Evolutionary conservation across 2,888 invertebrate genomes (phyloP), one percentile per base, ranked within the genome.

Genomic region (Drosophila infuscata): DNA sequence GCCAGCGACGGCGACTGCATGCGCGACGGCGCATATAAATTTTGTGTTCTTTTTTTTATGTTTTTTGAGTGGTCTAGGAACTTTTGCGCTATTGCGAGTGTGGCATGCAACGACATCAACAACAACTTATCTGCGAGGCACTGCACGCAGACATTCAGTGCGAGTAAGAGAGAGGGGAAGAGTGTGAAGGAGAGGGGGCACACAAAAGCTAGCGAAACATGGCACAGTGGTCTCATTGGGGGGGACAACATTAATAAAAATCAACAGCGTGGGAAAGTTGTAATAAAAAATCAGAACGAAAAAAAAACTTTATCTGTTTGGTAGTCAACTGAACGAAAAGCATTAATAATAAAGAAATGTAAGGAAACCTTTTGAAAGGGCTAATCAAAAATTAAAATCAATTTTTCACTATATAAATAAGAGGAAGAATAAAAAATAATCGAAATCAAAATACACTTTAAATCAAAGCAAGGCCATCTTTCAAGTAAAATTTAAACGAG

Each of bases 1-100:
- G 84, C 58, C 74, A 36, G 69, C 75, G 79, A 61, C 87, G 46
- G 72, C 73, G 84, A 70, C 89, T 82, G 89, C 89, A 87, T 74
- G 88, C 85, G 85, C 85, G 85, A 86, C 87, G 88, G 85, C 86
- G 89, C 86, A 89, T 89, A 89, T 87, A 89, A 89, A 89, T 85
- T 86, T 84, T 79, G 88, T 88, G 79, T 83, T 82, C 63, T 83
- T 83, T 85, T 76, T 80, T 62, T 75, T 41, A 32, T 41, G 15
- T 69, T 70, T 76, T 72, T 88, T 49, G 88, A 86, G 88, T 86
- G 88, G 87, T 87, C 87, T 87, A 87, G 87, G 88, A 89, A 87
- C 89, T 87, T 87, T 87, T 88, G 74, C 87, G 85, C 86, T 85
- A 79, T 85, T 76, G 86, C 88, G 85, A 89, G 89, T 89, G 85